These are phyloP conservation scores for Lithodes maja DNA, from an alignment of 2,888 invertebrate species.

Conservation along the genomic window DNA sequence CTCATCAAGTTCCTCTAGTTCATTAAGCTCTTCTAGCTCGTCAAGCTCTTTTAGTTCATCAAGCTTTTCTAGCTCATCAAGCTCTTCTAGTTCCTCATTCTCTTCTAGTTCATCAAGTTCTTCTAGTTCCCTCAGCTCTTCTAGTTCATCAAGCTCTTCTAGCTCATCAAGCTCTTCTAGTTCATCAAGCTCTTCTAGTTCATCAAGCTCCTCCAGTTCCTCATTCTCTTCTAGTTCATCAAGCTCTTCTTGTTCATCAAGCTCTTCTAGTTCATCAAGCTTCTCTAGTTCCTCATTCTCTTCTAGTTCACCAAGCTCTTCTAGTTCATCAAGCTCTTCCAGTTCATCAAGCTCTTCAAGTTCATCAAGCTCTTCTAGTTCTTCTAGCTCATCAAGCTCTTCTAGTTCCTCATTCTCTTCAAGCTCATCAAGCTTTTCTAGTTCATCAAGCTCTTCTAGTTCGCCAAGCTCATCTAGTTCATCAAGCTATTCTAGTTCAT, in stretches of 20 bases:
- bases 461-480: too few species aligned
- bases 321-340: constrained; percentile 8
- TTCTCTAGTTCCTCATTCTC: too few species aligned
- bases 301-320: neutral
- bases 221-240: too few species aligned
- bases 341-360: neutral
- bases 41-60: neutral
- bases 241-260: neutral
- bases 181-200: neutral
- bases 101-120: neutral
- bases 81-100: neutral
- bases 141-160: neutral
- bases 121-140: constrained; percentile 8
- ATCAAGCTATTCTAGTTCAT: too few species aligned
- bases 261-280: neutral
- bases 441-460: too few species aligned
- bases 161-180: constrained; percentile 5
- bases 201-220: too few species aligned
- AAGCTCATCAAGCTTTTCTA: too few species aligned
- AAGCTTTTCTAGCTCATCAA: constrained; percentile 4
- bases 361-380: neutral
- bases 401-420: too few species aligned
- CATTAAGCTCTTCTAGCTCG: constrained; percentile 18
- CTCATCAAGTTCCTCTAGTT: constrained; percentile 18
- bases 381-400: constrained; percentile 3